A percentile compares a stretch with the other conserved stretches of the same genome.
These are phyloP conservation scores for Drosophila virilis DNA, from an alignment of 1,140 invertebrate species.

Conservation along the genomic window DNA sequence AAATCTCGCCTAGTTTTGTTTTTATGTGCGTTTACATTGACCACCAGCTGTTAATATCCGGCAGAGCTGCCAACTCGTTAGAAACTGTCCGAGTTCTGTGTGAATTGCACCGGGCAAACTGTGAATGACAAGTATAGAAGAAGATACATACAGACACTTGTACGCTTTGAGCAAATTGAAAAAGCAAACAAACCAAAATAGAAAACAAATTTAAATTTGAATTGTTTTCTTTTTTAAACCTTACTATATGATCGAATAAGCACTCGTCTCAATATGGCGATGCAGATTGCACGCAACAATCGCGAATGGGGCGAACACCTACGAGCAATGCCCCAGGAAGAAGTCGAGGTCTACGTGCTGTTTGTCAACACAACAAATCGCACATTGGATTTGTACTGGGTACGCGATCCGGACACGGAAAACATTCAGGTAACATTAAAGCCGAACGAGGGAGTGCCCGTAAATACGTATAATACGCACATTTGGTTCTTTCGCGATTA, in stretches of 20 bases:
- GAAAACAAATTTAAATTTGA: constrained; percentile 4
- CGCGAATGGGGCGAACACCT: constrained; percentile 34
- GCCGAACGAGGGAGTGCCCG: constrained; percentile 85
- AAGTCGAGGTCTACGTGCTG: constrained; percentile 86
- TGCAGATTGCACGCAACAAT: constrained; percentile 60
- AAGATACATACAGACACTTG: constrained; percentile 37
- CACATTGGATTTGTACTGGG: constrained; percentile 89
- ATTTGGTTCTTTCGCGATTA: constrained; percentile 90
- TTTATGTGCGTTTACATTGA: constrained; percentile 26
- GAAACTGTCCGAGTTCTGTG: background rate
- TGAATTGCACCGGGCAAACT: background rate
- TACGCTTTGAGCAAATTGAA: constrained; percentile 22
- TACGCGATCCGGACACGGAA: constrained; percentile 88
- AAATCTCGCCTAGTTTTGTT: background rate
- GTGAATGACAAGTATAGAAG: constrained; percentile 9
- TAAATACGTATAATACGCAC: constrained; percentile 90
- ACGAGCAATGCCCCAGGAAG: constrained; percentile 10
- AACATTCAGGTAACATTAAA: constrained; percentile 86
- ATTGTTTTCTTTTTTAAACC: constrained; percentile 8
- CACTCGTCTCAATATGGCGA: constrained; percentile 50
- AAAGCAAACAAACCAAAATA: background rate
- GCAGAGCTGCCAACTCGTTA: background rate
- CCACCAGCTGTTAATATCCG: constrained; percentile 19
- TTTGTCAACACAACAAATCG: constrained; percentile 89
- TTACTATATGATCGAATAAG: constrained; percentile 41